phyloP scores from a whole-genome alignment of 2,113 vertebrate genomes.

The Peromyscus maniculatus region DNA sequence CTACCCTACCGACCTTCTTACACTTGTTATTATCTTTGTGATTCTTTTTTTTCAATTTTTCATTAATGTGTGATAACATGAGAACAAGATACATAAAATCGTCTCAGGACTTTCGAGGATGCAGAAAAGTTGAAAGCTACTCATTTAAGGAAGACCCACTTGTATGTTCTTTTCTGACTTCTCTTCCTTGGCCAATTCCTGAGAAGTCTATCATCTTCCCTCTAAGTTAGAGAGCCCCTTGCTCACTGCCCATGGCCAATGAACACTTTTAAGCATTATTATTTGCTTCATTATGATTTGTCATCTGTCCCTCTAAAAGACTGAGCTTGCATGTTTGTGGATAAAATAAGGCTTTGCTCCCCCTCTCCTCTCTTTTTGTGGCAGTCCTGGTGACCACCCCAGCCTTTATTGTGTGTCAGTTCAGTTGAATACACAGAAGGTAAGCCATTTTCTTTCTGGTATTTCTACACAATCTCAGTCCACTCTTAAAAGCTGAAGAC shows the following conservation, averaged over 20 bases:
- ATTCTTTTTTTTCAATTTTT: background rate
- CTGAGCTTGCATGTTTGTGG: background rate
- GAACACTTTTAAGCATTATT: background rate
- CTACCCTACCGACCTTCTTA: background rate
- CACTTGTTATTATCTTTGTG: background rate
- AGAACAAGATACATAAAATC: background rate
- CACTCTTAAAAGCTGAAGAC: background rate
- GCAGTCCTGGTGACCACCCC: background rate
- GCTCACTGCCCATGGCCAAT: background rate
- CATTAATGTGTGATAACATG: background rate
- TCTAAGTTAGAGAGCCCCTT: background rate
- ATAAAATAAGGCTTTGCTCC: background rate
- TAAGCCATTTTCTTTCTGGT: background rate
- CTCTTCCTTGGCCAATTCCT: background rate
- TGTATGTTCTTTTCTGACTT: background rate
- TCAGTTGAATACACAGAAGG: background rate
- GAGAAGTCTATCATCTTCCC: background rate
- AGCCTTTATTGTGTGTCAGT: background rate
- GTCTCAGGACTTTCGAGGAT: background rate
- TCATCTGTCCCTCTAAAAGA: background rate
- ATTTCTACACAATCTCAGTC: background rate
- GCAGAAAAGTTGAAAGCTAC: background rate
- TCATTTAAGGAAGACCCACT: background rate
- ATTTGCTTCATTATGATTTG: background rate
- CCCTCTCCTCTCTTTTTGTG: background rate